A percentile compares a stretch with the other conserved stretches of the same genome.
Evolutionary conservation across 2,113 vertebrate species (phyloP).

Genomic region (Poeciliopsis retropinna): DNA sequence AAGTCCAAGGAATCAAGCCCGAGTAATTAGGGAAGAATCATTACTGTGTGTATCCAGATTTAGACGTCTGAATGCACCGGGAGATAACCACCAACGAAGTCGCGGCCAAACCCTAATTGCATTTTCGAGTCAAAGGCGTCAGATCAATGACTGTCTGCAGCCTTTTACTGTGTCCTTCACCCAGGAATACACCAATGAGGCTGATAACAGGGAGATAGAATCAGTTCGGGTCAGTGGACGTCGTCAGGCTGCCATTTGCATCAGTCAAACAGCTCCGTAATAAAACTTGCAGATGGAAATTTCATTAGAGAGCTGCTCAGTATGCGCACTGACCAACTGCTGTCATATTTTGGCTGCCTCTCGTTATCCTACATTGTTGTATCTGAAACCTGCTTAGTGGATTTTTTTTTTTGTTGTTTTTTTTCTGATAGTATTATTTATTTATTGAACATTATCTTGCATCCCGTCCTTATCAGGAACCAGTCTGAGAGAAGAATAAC

Average conservation of each 20-base stretch:
- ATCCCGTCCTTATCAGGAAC: not conserved
- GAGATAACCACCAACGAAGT: slow-evolving; percentile 63
- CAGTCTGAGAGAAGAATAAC: no score
- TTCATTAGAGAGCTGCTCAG: slow-evolving; percentile 45
- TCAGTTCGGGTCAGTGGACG: slow-evolving; percentile 52
- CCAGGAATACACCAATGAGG: slow-evolving; percentile 29
- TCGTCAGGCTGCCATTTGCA: slow-evolving; percentile 51
- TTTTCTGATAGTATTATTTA: not conserved
- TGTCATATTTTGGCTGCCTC: slow-evolving; percentile 15
- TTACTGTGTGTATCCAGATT: slow-evolving; percentile 32
- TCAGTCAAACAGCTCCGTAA: slow-evolving; percentile 30
- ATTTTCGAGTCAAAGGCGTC: slow-evolving; percentile 66
- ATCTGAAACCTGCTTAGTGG: not conserved
- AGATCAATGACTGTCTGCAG: slow-evolving; percentile 63
- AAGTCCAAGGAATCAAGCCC: slow-evolving; percentile 31
- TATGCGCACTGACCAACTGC: slow-evolving; percentile 13
- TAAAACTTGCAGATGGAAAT: slow-evolving; percentile 45
- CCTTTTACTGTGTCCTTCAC: slow-evolving; percentile 60
- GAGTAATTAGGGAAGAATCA: slow-evolving; percentile 57
- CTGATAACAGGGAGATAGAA: slow-evolving; percentile 61
- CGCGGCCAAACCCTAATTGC: slow-evolving; percentile 59
- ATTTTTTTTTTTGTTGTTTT: not conserved
- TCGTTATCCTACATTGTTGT: slow-evolving; percentile 38
- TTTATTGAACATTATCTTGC: not conserved
- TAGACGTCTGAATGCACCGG: slow-evolving; percentile 28